These are phyloP conservation scores for Xestia c-nigrum DNA, from an alignment of 2,888 invertebrate species.

Conservation along the genomic window DNA sequence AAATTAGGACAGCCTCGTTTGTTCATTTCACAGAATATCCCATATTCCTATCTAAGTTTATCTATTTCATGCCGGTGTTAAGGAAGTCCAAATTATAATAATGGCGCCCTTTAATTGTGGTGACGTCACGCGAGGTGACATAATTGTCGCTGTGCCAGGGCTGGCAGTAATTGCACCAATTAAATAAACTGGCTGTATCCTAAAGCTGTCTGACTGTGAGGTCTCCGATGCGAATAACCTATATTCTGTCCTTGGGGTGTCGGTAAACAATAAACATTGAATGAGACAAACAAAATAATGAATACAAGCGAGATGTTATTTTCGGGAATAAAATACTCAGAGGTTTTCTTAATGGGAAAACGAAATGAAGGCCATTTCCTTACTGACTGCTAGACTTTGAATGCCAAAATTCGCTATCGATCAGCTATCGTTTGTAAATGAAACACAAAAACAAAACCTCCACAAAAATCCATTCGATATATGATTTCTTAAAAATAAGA, in stretches of 20 bases:
- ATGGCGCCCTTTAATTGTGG: conserved; percentile 68
- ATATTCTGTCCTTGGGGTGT: conserved; percentile 36
- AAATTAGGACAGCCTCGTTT: conserved; percentile 1
- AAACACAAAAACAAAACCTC: neutral
- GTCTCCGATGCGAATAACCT: conserved; percentile 33
- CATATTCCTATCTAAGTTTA: conserved; percentile 18
- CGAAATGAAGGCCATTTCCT: neutral
- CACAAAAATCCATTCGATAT: neutral
- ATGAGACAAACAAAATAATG: neutral
- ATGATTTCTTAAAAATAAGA: neutral
- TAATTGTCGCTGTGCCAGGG: conserved; percentile 62
- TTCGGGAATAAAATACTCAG: neutral
- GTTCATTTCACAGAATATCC: conserved; percentile 6
- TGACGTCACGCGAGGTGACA: conserved; percentile 71
- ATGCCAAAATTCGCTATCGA: neutral
- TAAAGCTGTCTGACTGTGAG: conserved; percentile 41
- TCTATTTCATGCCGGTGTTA: conserved; percentile 44
- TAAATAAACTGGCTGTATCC: conserved; percentile 60
- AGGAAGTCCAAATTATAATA: conserved; percentile 70
- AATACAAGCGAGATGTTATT: neutral
- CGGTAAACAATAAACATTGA: conserved; percentile 7
- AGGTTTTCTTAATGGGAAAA: neutral
- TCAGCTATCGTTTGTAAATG: neutral
- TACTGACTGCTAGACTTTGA: neutral
- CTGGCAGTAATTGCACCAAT: conserved; percentile 63